phyloP scores from a whole-genome alignment of 35 echinoderm and acorn worm genomes.

The Holothuria glaberrima region DNA sequence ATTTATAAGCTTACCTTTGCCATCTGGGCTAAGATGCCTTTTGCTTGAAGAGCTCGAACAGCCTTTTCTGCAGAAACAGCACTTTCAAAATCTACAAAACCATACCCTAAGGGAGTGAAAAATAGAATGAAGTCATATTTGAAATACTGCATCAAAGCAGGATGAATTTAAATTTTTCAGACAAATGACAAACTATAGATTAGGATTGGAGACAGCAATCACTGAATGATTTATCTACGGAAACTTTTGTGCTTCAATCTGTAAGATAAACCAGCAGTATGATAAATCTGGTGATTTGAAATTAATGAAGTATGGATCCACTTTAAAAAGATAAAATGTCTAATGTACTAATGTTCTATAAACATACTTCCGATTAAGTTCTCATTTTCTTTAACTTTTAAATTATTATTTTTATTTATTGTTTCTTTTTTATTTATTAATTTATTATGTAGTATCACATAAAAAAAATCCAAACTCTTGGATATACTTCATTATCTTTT shows the following conservation, averaged over 20 bases:
- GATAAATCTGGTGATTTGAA: too few relatives aligned
- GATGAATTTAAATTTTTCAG: background rate
- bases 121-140: background rate
- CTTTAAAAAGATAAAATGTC: too few relatives aligned
- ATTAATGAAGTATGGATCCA: too few relatives aligned
- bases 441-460: too few relatives aligned
- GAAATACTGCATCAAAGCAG: background rate
- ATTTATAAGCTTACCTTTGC: slow-evolving; percentile 67
- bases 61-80: slow-evolving; percentile 69
- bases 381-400: too few relatives aligned
- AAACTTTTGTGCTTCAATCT: background rate
- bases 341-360: too few relatives aligned
- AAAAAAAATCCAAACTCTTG: too few relatives aligned
- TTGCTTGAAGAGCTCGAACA: slow-evolving; percentile 75
- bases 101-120: slow-evolving; percentile 71
- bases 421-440: too few relatives aligned
- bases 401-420: too few relatives aligned
- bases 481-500: too few relatives aligned
- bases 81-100: slow-evolving; percentile 98
- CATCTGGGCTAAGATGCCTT: slow-evolving; percentile 91
- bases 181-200: background rate
- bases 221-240: too few relatives aligned
- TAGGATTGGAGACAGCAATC: background rate
- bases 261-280: background rate
- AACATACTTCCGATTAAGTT: too few relatives aligned